phyloP scores from a whole-genome alignment of 2,888 invertebrate species.

The Idaea biselata region DNA sequence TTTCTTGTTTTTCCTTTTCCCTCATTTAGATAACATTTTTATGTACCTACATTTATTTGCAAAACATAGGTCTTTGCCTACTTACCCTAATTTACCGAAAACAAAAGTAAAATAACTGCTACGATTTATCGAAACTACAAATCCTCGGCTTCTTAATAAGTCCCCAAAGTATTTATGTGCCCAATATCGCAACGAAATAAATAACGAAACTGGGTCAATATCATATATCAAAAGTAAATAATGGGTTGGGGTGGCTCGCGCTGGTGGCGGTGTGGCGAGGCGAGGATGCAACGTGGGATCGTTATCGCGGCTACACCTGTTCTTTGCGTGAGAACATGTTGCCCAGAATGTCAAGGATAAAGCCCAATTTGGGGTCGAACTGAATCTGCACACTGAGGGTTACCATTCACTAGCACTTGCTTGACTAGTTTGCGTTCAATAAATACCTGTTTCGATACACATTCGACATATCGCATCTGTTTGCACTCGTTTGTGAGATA shows the following conservation, averaged over 20 bases:
- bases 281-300: constrained; percentile 40
- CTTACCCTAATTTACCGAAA: not conserved
- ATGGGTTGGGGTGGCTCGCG: constrained; percentile 31
- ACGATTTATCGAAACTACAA: constrained; percentile 10
- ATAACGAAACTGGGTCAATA: constrained; percentile 35
- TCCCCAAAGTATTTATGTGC: constrained; percentile 30
- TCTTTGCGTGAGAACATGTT: constrained; percentile 17
- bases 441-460: constrained; percentile 13
- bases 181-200: constrained; percentile 31
- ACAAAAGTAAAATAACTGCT: not conserved
- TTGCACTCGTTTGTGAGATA: constrained; percentile 4
- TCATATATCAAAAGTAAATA: constrained; percentile 32
- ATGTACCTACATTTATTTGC: too few relatives aligned
- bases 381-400: constrained; percentile 16
- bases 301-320: constrained; percentile 41
- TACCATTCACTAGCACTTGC: constrained; percentile 28
- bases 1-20: too few relatives aligned
- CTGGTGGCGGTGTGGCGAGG: constrained; percentile 33
- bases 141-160: constrained; percentile 27
- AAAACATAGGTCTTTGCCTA: not conserved
- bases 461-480: constrained; percentile 25
- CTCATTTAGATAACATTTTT: too few relatives aligned
- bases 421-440: constrained; percentile 23
- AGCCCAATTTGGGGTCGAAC: constrained; percentile 11
- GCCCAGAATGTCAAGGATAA: constrained; percentile 15